Conservation (phyloP, 2,113 vertebrate genomes). For the Bos taurus region DNA sequence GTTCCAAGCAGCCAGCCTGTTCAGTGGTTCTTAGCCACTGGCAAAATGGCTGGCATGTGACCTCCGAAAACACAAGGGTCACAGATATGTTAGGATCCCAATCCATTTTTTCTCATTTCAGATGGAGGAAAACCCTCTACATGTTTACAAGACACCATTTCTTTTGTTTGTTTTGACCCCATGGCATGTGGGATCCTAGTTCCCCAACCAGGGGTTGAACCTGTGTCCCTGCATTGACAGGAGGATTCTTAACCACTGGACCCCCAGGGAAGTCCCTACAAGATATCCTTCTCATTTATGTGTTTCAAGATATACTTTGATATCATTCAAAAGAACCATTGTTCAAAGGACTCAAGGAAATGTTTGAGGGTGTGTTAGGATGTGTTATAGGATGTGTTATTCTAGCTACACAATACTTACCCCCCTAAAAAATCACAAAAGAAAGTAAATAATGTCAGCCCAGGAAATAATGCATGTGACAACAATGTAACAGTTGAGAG, state of each 20-base stretch:
- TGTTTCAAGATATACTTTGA: neutral
- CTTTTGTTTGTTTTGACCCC: neutral
- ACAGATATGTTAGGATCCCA: accelerated
- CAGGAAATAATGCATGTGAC: accelerated
- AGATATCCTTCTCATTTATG: neutral
- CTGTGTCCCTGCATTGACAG: neutral
- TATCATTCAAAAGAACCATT: neutral
- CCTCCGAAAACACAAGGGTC: neutral
- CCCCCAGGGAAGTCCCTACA: neutral
- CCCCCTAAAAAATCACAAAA: neutral
- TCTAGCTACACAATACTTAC: neutral
- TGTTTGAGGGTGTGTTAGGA: too few species aligned
- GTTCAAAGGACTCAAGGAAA: neutral
- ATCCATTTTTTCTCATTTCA: neutral
- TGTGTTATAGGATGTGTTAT: neutral
- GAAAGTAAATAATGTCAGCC: neutral
- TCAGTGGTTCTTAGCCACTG: neutral
- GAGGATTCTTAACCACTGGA: neutral
- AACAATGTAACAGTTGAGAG: neutral
- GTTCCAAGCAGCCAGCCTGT: too few species aligned
- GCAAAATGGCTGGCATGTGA: accelerated
- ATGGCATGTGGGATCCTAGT: neutral
- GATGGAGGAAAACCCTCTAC: neutral
- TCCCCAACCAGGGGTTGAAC: neutral
- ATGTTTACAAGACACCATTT: neutral